phyloP scores from a whole-genome alignment of 2,113 vertebrate species.

The Notiomystis cincta region DNA sequence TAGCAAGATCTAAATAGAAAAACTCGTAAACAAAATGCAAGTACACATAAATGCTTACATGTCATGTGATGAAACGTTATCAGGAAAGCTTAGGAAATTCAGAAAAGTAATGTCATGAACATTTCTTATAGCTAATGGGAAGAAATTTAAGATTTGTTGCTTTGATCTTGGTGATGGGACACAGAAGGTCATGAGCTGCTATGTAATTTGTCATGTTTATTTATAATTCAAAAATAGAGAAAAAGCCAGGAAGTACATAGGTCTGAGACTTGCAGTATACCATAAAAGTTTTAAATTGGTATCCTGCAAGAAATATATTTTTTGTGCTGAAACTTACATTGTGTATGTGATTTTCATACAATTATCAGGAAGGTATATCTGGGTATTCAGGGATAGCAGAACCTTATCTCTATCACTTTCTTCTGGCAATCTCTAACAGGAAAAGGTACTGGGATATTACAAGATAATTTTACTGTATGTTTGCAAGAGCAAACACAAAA shows the following conservation, averaged over 20 bases:
- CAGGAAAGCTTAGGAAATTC: conserved; percentile 7
- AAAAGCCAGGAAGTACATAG: neutral
- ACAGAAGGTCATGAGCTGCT: neutral
- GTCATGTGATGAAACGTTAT: conserved; percentile 18
- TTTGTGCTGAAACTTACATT: neutral
- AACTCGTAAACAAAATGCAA: conserved; percentile 27
- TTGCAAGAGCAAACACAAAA: neutral
- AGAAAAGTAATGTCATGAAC: neutral
- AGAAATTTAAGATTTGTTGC: conserved; percentile 3
- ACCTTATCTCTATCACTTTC: neutral
- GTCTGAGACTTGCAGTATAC: neutral
- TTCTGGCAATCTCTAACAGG: neutral
- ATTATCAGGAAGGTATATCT: neutral
- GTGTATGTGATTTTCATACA: neutral
- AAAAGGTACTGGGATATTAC: neutral
- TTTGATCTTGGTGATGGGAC: neutral
- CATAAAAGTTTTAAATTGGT: neutral
- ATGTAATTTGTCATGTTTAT: neutral
- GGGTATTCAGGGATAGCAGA: neutral
- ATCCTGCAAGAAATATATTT: neutral
- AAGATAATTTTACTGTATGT: neutral
- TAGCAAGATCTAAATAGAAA: conserved; percentile 37
- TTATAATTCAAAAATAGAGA: neutral
- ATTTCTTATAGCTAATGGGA: neutral
- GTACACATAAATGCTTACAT: conserved; percentile 5